Evolutionary conservation across 2,888 invertebrate species (phyloP), one percentile per base, ranked within the genome.

Genomic region (Idaea dimidiata): DNA sequence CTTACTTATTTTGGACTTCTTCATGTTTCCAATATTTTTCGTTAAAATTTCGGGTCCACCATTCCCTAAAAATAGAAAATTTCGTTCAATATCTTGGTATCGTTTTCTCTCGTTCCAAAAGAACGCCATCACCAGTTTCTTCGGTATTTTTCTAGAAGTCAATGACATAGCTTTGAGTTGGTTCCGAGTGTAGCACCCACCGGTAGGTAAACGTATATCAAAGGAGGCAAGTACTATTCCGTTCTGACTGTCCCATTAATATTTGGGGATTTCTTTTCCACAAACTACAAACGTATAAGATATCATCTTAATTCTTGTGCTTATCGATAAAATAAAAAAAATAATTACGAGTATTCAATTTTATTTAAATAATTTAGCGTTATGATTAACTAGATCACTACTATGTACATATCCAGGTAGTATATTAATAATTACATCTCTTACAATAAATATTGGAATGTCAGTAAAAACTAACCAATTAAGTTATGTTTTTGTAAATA

Each of bases 41-140:
- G 77, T 63, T 58, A 77, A 59, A 72, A 69, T 77, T 63, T 80
- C 81, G 65, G 80, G 77, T 72, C 78, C 79, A 68, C 73, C 74
- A 72, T 65, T 70, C 79, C 91, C 91, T 91, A 91, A 88, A 91
- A 91, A 91, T 86, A 90, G 84, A 91, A 91, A 91, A 88, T 76
- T 73, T 68, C 66, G 66, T 77, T 78, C 75, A 77, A 76, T 66
- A 63, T 65, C 58, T 62, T 57, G 53, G 43, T 54, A n/a, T 61
- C 59, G 18, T 58, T 14, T 43, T 8, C 10, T 43, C 14, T 43
- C 10, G 14, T 14, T 14, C 14, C 7, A 43, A 1, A 8, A 43
- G 8, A 43, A 14, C 14, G 43, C 43, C 43, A 1, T 43, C 43
- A 43, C 43, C 43, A 43, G 43, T 43, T 8, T 43, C 14, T 14